A percentile compares a stretch with the other conserved stretches of the same genome.
Evolutionary conservation across 2,113 vertebrate genomes (phyloP).

Genomic region (Ardeotis arabs): DNA sequence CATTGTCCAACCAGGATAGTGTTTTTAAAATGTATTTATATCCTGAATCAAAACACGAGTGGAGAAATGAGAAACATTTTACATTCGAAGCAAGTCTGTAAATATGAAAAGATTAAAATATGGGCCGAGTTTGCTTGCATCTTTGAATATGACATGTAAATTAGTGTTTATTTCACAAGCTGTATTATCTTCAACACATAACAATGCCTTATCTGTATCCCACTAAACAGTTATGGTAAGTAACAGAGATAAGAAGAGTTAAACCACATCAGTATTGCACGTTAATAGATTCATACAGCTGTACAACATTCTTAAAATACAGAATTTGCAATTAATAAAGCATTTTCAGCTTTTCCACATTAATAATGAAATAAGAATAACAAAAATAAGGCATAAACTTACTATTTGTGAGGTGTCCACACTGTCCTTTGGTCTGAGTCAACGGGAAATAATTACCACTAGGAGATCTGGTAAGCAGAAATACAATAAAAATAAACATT

Average conservation of each 20-base stretch:
- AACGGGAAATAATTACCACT: conserved; percentile 44
- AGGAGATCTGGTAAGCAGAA: conserved; percentile 73
- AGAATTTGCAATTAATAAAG: neutral
- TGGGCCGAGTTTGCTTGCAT: conserved; percentile 6
- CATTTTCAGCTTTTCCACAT: conserved; percentile 15
- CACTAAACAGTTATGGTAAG: neutral
- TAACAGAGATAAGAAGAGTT: conserved; percentile 40
- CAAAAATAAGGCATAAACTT: conserved; percentile 71
- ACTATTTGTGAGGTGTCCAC: conserved; percentile 63
- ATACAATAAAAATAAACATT: conserved; percentile 69
- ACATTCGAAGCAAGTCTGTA: neutral
- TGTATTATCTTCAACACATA: neutral
- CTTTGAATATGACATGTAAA: conserved; percentile 5
- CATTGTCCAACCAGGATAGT: conserved; percentile 4
- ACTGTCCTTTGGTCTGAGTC: conserved; percentile 47
- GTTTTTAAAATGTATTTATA: conserved; percentile 12
- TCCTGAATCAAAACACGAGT: conserved; percentile 14
- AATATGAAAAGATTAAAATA: conserved; percentile 29
- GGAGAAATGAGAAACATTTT: neutral
- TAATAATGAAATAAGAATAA: conserved; percentile 8
- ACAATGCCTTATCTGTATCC: conserved; percentile 11
- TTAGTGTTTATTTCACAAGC: conserved; percentile 35
- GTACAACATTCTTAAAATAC: neutral
- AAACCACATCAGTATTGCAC: conserved; percentile 43
- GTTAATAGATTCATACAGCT: conserved; percentile 4